Conservation (phyloP, 2,888 invertebrate species). For the Rhagophthalmus giganteus region DNA sequence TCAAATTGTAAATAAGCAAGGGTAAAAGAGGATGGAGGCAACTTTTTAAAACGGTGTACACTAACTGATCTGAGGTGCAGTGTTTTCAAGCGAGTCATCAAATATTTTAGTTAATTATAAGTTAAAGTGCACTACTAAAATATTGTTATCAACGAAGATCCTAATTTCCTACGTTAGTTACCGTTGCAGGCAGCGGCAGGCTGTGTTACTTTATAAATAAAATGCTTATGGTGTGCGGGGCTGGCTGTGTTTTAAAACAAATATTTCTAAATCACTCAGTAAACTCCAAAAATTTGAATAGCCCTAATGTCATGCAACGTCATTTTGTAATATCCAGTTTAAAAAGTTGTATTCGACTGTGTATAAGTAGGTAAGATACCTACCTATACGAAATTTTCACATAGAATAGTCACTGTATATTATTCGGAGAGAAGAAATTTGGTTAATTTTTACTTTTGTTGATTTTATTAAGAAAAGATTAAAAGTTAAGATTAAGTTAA, state of each 20-base stretch:
- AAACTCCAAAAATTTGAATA: conserved; percentile 1
- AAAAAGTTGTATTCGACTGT: background rate
- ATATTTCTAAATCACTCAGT: conserved; percentile 8
- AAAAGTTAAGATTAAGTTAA: background rate
- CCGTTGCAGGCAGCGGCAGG: conserved; percentile 28
- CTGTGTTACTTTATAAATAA: conserved; percentile 24
- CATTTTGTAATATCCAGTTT: background rate
- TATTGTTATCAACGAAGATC: conserved; percentile 6
- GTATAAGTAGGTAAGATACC: background rate
- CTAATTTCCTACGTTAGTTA: conserved; percentile 34
- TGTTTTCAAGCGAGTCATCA: conserved; percentile 8
- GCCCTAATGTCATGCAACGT: conserved; percentile 11
- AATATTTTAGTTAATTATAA: conserved; percentile 1
- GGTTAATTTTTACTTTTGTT: conserved; percentile 10
- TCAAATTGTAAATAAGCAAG: conserved; percentile 6
- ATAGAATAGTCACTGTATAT: conserved; percentile 8
- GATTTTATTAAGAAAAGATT: background rate
- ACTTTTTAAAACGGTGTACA: conserved; percentile 10
- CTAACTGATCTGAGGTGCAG: conserved; percentile 13
- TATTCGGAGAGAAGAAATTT: conserved; percentile 14
- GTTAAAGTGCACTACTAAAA: conserved; percentile 18
- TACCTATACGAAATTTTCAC: too few relatives aligned
- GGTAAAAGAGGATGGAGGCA: conserved; percentile 11
- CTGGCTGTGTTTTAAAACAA: conserved; percentile 41
- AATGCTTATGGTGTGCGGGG: conserved; percentile 39